These are phyloP conservation scores for Acleris literana DNA, from an alignment of 2,888 invertebrate species.

Conservation along the genomic window DNA sequence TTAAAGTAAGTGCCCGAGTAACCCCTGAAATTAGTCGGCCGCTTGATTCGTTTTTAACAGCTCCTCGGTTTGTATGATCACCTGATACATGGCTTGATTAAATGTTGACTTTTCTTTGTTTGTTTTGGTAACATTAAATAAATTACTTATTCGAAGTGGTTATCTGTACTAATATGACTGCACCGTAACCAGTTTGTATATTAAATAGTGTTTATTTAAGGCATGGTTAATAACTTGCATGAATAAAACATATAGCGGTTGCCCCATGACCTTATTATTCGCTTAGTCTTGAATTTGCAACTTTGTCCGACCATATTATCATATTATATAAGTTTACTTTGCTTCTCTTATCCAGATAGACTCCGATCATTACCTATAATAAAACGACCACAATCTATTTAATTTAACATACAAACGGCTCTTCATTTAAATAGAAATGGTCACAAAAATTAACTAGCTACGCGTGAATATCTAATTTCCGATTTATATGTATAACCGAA, in stretches of 20 bases:
- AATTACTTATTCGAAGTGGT: neutral
- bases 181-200: neutral
- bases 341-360: conserved; percentile 11
- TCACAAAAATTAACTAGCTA: conserved; percentile 22
- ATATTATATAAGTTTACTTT: conserved; percentile 9
- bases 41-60: conserved; percentile 67
- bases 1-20: conserved; percentile 49
- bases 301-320: conserved; percentile 13
- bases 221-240: conserved; percentile 4
- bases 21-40: conserved; percentile 39
- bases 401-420: conserved; percentile 15
- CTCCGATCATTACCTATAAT: conserved; percentile 2
- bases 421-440: conserved; percentile 31
- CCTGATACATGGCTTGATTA: conserved; percentile 46
- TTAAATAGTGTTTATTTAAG: conserved; percentile 14
- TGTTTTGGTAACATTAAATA: neutral
- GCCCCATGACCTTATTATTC: conserved; percentile 22
- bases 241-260: conserved; percentile 12
- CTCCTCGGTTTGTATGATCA: conserved; percentile 49
- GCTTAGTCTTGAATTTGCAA: conserved; percentile 2
- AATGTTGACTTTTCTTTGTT: conserved; percentile 17
- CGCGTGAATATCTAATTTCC: conserved; percentile 27
- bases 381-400: conserved; percentile 1
- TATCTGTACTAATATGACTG: neutral
- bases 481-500: conserved; percentile 27